These are phyloP conservation scores for Dendroctonus valens DNA, from an alignment of 1,140 invertebrate genomes.

Conservation along the genomic window DNA sequence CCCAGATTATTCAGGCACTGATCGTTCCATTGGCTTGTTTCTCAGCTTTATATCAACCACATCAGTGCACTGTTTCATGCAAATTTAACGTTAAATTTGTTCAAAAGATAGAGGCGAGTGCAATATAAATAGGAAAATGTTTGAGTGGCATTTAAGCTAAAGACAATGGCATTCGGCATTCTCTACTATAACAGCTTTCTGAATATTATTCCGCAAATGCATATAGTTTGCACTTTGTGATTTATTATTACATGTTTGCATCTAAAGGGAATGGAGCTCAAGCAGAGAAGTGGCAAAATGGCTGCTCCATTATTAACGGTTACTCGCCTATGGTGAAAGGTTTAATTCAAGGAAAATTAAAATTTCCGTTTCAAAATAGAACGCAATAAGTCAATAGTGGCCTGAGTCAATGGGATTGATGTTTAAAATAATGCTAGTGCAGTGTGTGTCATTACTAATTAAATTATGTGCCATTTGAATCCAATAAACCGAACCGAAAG, in stretches of 20 bases:
- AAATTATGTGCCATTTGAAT: no score
- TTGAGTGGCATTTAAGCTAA: constrained; percentile 22
- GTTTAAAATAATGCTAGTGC: no score
- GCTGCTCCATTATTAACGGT: constrained; percentile 5
- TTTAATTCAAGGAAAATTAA: not conserved
- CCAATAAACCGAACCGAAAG: no score
- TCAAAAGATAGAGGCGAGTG: no score
- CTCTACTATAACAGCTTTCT: constrained; percentile 8
- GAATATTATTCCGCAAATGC: constrained; percentile 23
- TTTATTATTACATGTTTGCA: constrained; percentile 16
- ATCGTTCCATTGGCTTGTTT: no score
- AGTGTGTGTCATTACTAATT: no score
- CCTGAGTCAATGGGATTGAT: no score
- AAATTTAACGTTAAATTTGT: no score
- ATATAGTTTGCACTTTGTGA: constrained; percentile 20
- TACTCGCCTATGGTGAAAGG: not conserved
- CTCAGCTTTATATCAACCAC: no score
- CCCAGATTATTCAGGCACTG: no score
- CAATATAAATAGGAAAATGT: constrained; percentile 7
- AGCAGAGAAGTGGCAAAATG: constrained; percentile 2
- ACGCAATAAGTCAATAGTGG: not conserved
- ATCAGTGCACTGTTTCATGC: no score
- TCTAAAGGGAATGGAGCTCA: constrained; percentile 6
- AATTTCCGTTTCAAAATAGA: not conserved
- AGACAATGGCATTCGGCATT: constrained; percentile 22